Evolutionary conservation across 2,113 vertebrate genomes (phyloP).

Genomic region (Dasyornis broadbenti): DNA sequence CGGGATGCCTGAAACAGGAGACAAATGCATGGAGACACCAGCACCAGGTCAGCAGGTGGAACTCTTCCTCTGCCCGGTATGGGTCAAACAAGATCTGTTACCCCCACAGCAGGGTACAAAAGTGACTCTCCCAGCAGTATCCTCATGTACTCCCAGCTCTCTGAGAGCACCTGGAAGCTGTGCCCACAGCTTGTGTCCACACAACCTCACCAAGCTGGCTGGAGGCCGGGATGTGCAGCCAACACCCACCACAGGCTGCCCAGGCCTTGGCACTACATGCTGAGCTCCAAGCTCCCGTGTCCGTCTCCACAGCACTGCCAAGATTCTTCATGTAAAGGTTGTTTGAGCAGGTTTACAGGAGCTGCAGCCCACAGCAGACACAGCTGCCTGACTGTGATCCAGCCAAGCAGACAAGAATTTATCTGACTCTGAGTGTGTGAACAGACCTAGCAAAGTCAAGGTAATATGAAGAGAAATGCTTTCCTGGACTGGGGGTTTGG

Average conservation of each 20-base stretch:
- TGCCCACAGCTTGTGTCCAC: not conserved
- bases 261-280: rapidly evolving
- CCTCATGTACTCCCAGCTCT: not conserved
- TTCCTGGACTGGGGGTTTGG: not conserved
- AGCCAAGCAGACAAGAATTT: not conserved
- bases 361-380: not conserved
- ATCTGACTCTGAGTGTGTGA: not conserved
- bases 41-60: not conserved
- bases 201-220: not conserved
- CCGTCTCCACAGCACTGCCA: not conserved
- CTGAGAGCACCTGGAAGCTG: not conserved
- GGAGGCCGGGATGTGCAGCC: rapidly evolving
- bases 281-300: not conserved
- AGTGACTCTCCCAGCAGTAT: not conserved
- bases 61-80: not conserved
- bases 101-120: not conserved
- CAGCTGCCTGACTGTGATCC: not conserved
- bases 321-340: not conserved
- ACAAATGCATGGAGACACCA: not conserved
- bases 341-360: not conserved
- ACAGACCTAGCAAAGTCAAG: not conserved
- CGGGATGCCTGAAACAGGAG: not conserved
- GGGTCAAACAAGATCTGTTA: not conserved
- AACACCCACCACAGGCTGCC: not conserved
- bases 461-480: not conserved